Percentiles rank a stretch among this genome's conserved stretches.
Evolutionary conservation across 1,140 invertebrate species (phyloP).

Genomic region (Mylabris phalerata): DNA sequence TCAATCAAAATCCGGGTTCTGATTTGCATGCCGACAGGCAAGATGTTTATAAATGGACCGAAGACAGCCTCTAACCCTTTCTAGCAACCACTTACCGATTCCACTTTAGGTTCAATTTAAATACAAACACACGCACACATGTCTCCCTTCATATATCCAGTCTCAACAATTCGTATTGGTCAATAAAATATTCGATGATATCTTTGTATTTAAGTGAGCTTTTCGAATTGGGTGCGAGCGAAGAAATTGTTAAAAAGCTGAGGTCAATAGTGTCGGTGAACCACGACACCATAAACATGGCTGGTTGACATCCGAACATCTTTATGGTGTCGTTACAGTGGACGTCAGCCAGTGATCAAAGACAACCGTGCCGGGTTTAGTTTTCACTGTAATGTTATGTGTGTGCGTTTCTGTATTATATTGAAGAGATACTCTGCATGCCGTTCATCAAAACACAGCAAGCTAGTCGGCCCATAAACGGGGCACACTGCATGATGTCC

Average conservation of each 20-base stretch:
- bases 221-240: constrained; percentile 5
- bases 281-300: constrained; percentile 22
- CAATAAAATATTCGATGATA: too few species aligned
- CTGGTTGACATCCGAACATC: constrained; percentile 23
- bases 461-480: constrained; percentile 9
- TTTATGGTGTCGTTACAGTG: constrained; percentile 23
- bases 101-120: constrained; percentile 16
- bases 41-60: constrained; percentile 43
- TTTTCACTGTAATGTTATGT: not conserved
- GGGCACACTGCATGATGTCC: constrained; percentile 7
- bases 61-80: constrained; percentile 33
- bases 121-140: constrained; percentile 6
- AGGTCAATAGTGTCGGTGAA: constrained; percentile 20
- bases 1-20: constrained; percentile 41
- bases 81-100: constrained; percentile 18
- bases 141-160: too few species aligned
- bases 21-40: constrained; percentile 43
- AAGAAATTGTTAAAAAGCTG: constrained; percentile 12
- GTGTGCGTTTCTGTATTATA: not conserved
- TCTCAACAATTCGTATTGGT: too few species aligned
- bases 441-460: constrained; percentile 11
- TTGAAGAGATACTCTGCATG: constrained; percentile 12
- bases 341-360: constrained; percentile 14
- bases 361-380: constrained; percentile 10
- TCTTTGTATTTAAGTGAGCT: too few species aligned